Conservation (phyloP, 2,888 invertebrate species). For the Gerris lacustris region DNA sequence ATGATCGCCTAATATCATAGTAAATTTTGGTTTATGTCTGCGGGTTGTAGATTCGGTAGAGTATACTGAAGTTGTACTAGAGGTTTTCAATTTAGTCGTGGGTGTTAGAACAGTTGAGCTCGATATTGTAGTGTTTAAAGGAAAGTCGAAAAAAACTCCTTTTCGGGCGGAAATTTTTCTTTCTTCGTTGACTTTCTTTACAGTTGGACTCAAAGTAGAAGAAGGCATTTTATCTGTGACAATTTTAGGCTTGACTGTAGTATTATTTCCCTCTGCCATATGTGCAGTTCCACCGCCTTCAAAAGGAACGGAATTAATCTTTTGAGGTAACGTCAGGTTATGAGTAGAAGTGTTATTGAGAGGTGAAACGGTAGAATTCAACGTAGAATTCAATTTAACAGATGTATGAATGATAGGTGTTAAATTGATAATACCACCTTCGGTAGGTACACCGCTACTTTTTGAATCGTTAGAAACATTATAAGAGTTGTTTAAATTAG, state of each 20-base stretch:
- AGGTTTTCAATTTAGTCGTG: too few relatives aligned
- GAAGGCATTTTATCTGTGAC: not conserved
- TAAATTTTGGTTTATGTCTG: slow-evolving; percentile 21
- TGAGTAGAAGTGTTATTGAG: not conserved
- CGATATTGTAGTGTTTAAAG: not conserved
- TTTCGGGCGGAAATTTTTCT: slow-evolving; percentile 6
- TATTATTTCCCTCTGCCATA: too few relatives aligned
- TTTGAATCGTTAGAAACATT: not conserved
- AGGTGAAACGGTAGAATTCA: not conserved
- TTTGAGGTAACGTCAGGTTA: not conserved
- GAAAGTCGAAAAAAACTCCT: not conserved
- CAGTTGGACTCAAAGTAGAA: not conserved
- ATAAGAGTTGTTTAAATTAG: not conserved
- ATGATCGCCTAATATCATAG: slow-evolving; percentile 22
- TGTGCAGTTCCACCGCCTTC: too few relatives aligned
- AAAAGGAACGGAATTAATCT: too few relatives aligned
- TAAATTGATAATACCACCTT: not conserved
- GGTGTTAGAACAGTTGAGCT: not conserved
- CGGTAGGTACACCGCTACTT: not conserved
- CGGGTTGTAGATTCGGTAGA: not conserved
- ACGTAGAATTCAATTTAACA: not conserved
- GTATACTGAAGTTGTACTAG: not conserved
- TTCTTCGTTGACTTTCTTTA: not conserved
- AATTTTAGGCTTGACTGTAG: too few relatives aligned
- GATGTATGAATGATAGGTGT: not conserved